Base-by-base conservation (phyloP, 2,797 vertebrate genomes). In the Tapirus indicus region DNA sequence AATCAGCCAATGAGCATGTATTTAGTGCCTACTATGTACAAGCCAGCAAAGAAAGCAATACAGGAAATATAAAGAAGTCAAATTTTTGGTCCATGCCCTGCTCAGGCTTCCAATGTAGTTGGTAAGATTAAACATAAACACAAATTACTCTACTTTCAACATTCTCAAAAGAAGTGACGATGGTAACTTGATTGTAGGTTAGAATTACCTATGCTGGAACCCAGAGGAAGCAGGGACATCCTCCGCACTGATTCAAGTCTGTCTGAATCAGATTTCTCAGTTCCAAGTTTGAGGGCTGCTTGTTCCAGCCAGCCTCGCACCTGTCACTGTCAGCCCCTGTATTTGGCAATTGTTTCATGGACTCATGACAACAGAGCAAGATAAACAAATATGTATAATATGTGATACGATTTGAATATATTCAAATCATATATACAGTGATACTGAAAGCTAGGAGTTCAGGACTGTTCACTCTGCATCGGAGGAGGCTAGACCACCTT, bases 21-120 rank as follows among this genome's bases (percentile, higher is more conserved):
- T 86, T 84, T 71, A 88, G 44, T 83, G 75, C 68, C 85, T 95
- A 92, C 32, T 95, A 79, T 97, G 80, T 96, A 96, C 94, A 98
- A 85, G 69, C 77, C 95, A 88, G 88, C 29, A 79, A 96, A 11
- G 60, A 94, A 96, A 97, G 88, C 92, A 95, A 94, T 58, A 82
- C 80, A 95, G 66, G 71, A 95, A 95, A 96, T 77, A 82, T 7
- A 47, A 94, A 90, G 60, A 56, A 94, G 21, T 90, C 66, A 94
- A 96, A 85, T 41, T 18, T 62, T 54, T 77, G 69, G 79, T 93
- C 8, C 52, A 92, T 49, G 77, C 52, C 88, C 84, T 96, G 60
- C 77, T 97, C 66, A 77, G 92, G 71, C 74, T 90, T 96, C 93
- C 71, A 96, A 7, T 54, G 68, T 47, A 62, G 52, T 95, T 85